These are phyloP conservation scores for Ichneumoninae sp. DNA, from an alignment of 2,888 invertebrate species.

Conservation along the genomic window DNA sequence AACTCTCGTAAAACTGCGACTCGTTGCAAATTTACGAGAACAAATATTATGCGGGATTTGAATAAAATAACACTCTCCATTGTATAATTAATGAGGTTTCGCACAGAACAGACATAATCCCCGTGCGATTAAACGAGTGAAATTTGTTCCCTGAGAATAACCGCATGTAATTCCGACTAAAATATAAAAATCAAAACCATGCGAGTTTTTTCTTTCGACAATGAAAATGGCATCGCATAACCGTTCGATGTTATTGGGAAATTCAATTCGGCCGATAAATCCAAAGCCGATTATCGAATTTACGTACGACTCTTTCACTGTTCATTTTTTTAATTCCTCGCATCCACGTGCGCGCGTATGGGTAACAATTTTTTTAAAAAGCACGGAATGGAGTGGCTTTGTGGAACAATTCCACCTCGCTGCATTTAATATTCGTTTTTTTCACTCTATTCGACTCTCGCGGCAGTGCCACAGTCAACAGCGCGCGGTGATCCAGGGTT, in stretches of 20 bases:
- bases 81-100: not conserved
- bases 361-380: not conserved
- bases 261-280: slow-evolving; percentile 3
- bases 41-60: slow-evolving; percentile 20
- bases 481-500: not conserved
- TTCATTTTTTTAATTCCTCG: not conserved
- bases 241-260: not conserved
- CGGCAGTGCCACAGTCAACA: not conserved
- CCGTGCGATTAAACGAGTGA: not conserved
- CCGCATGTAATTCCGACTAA: not conserved
- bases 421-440: not conserved
- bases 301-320: slow-evolving; percentile 7
- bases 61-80: slow-evolving; percentile 3
- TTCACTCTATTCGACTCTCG: slow-evolving; percentile 10
- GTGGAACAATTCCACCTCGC: slow-evolving; percentile 38
- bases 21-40: not conserved
- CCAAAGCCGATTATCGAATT: slow-evolving; percentile 38
- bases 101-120: not conserved
- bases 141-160: not conserved
- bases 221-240: not conserved
- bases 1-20: slow-evolving; percentile 33
- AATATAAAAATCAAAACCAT: not conserved
- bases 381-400: slow-evolving; percentile 48
- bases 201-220: not conserved
- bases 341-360: not conserved